Evolutionary conservation across 2,797 vertebrate genomes (phyloP).

Genomic region (Pachyuromys duprasi): DNA sequence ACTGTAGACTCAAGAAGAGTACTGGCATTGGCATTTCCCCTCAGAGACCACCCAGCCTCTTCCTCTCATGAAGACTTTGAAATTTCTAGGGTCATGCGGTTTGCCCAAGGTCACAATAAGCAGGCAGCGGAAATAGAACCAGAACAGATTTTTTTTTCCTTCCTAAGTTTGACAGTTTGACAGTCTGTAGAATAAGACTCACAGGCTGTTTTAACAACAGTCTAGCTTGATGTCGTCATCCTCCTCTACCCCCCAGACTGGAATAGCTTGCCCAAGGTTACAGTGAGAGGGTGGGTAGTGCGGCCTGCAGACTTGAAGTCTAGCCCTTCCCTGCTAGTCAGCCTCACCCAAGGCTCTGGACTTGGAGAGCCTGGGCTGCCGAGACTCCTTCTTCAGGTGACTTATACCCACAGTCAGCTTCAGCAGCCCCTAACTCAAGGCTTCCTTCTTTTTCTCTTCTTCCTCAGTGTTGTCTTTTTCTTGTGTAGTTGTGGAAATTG

Average conservation of each 20-base stretch:
- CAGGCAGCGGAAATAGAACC: background rate
- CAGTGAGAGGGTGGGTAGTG: background rate
- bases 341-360: background rate
- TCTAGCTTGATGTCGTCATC: background rate
- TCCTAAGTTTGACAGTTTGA: constrained; percentile 58
- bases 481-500: constrained; percentile 76
- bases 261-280: constrained; percentile 58
- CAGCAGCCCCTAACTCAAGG: constrained; percentile 54
- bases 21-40: background rate
- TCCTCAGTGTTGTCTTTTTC: background rate
- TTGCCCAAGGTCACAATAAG: constrained; percentile 48
- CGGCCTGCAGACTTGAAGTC: background rate
- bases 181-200: constrained; percentile 47
- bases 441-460: constrained; percentile 59
- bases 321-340: background rate
- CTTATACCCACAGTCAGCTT: constrained; percentile 40
- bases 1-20: background rate
- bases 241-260: background rate
- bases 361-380: constrained; percentile 38
- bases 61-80: constrained; percentile 37
- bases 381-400: constrained; percentile 71
- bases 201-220: constrained; percentile 45
- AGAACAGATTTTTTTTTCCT: background rate
- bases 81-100: background rate
- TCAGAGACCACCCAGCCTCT: background rate